Percentiles rank a stretch among this genome's conserved stretches.
These are phyloP conservation scores for Acanthococcus lagerstroemiae DNA, from an alignment of 2,888 invertebrate species.

Conservation along the genomic window DNA sequence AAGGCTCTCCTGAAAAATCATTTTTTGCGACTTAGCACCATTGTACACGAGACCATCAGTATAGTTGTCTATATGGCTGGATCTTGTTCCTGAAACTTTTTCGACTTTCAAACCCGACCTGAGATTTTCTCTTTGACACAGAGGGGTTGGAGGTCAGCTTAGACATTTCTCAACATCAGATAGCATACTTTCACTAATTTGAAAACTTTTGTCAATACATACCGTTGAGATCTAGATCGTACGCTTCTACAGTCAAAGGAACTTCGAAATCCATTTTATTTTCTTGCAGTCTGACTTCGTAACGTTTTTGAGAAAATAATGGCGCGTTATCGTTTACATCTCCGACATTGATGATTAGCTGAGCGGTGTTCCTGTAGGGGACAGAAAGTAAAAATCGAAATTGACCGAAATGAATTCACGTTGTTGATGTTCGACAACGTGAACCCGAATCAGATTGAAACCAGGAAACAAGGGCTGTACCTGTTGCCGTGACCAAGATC, in stretches of 20 bases:
- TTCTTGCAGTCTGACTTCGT: conserved; percentile 73
- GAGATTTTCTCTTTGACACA: too few relatives aligned
- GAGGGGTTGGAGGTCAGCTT: too few relatives aligned
- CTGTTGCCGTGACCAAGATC: conserved; percentile 73
- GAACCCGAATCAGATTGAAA: background rate
- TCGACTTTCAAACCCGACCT: too few relatives aligned
- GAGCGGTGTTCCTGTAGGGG: conserved; percentile 56
- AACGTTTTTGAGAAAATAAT: conserved; percentile 67
- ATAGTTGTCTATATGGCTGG: too few relatives aligned
- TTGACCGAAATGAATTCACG: background rate
- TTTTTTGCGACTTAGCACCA: too few relatives aligned
- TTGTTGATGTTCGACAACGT: background rate
- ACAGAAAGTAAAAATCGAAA: background rate
- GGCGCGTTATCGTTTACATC: conserved; percentile 88
- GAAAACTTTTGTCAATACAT: conserved; percentile 4
- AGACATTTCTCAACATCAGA: too few relatives aligned
- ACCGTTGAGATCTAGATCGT: conserved; percentile 77
- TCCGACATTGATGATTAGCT: conserved; percentile 67
- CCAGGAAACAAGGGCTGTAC: conserved; percentile 36
- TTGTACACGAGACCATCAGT: too few relatives aligned
- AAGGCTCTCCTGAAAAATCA: too few relatives aligned
- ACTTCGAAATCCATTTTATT: conserved; percentile 69
- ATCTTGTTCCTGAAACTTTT: too few relatives aligned
- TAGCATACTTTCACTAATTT: too few relatives aligned
- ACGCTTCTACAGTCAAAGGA: conserved; percentile 64